These are phyloP conservation scores for Pterois miles DNA, from an alignment of 2,797 vertebrate species.

Conservation along the genomic window DNA sequence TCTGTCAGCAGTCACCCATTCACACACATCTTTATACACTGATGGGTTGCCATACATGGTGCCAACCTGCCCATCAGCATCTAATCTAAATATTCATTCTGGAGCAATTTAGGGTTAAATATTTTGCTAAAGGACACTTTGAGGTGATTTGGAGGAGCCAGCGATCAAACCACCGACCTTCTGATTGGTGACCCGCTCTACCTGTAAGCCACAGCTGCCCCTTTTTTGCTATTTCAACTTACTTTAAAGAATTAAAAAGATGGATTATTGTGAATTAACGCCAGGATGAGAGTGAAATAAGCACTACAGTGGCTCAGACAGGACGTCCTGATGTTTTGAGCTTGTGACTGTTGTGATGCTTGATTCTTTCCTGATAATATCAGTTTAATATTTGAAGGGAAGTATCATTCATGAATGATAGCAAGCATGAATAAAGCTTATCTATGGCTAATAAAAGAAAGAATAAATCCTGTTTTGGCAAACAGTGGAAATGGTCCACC, in stretches of 20 bases:
- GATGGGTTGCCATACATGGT: no score
- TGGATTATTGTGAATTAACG: background rate
- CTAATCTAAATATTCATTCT: no score
- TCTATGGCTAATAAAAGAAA: slow-evolving; percentile 7
- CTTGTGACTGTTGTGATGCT: background rate
- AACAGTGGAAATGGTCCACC: slow-evolving; percentile 1
- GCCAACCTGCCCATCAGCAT: no score
- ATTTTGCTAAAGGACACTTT: no score
- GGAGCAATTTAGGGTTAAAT: no score
- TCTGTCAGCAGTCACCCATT: no score
- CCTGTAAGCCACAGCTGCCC: no score
- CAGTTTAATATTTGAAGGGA: slow-evolving; percentile 17
- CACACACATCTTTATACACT: no score
- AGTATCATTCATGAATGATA: slow-evolving; percentile 14
- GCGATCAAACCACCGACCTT: no score
- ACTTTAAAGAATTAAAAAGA: background rate
- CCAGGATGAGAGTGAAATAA: background rate
- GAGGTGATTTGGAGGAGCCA: no score
- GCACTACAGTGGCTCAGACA: background rate
- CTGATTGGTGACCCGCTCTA: no score
- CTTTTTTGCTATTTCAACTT: no score
- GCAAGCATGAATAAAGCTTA: background rate
- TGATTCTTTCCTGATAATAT: slow-evolving; percentile 2
- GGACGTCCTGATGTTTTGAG: background rate
- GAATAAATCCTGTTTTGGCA: background rate